Conservation (phyloP, 2,888 invertebrate species). For the Agrochola circellaris region DNA sequence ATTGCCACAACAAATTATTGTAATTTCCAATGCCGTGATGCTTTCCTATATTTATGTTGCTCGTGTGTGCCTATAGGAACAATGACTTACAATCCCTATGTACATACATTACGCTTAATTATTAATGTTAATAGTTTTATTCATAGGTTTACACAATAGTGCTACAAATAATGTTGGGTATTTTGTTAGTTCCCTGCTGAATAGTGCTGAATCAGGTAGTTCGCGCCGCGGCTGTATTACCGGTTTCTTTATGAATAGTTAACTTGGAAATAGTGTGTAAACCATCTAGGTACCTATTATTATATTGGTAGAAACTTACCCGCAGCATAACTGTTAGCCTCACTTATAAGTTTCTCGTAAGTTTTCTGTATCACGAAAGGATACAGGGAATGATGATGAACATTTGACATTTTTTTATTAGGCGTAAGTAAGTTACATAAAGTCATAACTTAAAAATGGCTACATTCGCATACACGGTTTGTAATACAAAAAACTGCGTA, state of each 20-base stretch:
- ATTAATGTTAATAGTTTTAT: conserved; percentile 54
- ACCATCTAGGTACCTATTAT: conserved; percentile 1
- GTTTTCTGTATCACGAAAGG: not conserved
- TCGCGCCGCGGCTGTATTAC: conserved; percentile 11
- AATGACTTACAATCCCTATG: conserved; percentile 27
- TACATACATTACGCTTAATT: conserved; percentile 14
- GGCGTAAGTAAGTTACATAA: too few species aligned
- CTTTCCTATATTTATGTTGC: conserved; percentile 23
- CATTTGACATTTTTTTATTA: too few species aligned
- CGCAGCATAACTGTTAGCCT: not conserved
- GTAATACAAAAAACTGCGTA: too few species aligned
- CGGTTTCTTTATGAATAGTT: conserved; percentile 47
- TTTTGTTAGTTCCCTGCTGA: conserved; percentile 46
- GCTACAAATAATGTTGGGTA: conserved; percentile 28
- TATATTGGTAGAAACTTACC: conserved; percentile 1
- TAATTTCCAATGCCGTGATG: conserved; percentile 1
- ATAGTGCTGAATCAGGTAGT: conserved; percentile 34
- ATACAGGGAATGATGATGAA: not conserved
- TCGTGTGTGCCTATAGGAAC: conserved; percentile 30
- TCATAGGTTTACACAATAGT: conserved; percentile 39
- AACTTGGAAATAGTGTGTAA: conserved; percentile 32
- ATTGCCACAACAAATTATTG: not conserved
- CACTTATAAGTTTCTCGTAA: too few species aligned
- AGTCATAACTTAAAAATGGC: too few species aligned
- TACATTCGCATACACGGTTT: too few species aligned